phyloP scores from a whole-genome alignment of 2,797 vertebrate genomes.

The Trematomus bernacchii region DNA sequence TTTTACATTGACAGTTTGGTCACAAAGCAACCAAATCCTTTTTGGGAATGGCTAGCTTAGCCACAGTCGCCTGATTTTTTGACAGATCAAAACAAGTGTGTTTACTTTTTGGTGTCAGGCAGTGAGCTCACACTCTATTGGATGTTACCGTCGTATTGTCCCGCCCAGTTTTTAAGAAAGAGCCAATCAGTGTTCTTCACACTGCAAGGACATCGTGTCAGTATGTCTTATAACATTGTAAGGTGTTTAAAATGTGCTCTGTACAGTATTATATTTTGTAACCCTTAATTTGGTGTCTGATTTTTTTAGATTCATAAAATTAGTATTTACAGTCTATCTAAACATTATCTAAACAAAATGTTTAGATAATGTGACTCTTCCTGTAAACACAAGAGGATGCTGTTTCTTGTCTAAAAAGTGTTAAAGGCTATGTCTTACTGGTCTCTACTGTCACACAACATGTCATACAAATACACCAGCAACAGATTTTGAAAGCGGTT shows the following conservation, averaged over 20 bases:
- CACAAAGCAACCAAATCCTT: neutral
- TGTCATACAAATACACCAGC: neutral
- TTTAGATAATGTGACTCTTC: constrained; percentile 14
- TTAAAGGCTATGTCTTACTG: neutral
- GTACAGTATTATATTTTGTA: no score
- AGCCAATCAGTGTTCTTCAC: constrained; percentile 53
- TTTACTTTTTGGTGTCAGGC: constrained; percentile 67
- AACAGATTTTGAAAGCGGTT: neutral
- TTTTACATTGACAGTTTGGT: neutral
- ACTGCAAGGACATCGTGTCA: neutral
- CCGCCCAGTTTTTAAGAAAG: constrained; percentile 21
- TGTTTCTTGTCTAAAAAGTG: constrained; percentile 15
- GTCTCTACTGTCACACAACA: neutral
- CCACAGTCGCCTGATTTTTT: constrained; percentile 25
- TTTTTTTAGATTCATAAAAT: no score
- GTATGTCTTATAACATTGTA: neutral
- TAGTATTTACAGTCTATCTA: no score
- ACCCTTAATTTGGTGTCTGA: no score
- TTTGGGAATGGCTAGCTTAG: fast-evolving
- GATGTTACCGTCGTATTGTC: neutral
- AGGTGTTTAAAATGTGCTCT: neutral
- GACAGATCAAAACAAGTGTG: constrained; percentile 69
- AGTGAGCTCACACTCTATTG: constrained; percentile 55
- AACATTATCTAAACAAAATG: no score
- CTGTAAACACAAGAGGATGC: constrained; percentile 63